Evolutionary conservation across 2,113 vertebrate species (phyloP).

Genomic region (Rallus limicola): DNA sequence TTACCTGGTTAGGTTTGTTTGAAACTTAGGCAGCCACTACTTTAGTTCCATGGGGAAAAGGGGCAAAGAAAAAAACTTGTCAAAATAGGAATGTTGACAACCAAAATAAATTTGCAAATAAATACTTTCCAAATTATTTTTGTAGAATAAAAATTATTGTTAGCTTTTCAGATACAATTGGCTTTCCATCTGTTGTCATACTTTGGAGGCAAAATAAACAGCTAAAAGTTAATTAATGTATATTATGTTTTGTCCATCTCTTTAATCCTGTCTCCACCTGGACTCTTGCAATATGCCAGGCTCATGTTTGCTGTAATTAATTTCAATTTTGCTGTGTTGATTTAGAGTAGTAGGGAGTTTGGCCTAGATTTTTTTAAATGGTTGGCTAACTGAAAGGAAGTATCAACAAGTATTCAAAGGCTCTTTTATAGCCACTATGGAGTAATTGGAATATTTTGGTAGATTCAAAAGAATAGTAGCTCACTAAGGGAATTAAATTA

Average conservation of each 20-base stretch:
- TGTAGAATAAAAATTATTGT: background rate
- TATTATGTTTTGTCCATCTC: background rate
- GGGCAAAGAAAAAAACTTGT: fast-evolving
- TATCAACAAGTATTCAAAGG: background rate
- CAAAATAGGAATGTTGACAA: fast-evolving
- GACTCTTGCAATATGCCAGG: background rate
- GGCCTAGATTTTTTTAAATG: background rate
- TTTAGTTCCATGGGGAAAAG: background rate
- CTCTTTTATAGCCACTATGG: background rate
- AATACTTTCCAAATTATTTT: background rate
- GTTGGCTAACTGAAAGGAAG: background rate
- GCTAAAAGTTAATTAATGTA: background rate
- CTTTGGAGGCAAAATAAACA: background rate
- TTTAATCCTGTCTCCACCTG: background rate
- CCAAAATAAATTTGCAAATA: background rate
- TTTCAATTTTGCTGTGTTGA: background rate
- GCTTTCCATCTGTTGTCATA: background rate
- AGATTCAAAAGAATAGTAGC: conserved; percentile 17
- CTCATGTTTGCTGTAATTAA: background rate
- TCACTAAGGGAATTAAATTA: conserved; percentile 31
- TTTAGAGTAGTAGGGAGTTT: background rate
- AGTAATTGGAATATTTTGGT: conserved; percentile 33
- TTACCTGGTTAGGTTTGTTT: background rate
- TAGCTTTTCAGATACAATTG: background rate
- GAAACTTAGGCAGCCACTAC: background rate